Base-by-base conservation (phyloP, 1,140 invertebrate genomes). In the Thaumetopoea pityocampa region DNA sequence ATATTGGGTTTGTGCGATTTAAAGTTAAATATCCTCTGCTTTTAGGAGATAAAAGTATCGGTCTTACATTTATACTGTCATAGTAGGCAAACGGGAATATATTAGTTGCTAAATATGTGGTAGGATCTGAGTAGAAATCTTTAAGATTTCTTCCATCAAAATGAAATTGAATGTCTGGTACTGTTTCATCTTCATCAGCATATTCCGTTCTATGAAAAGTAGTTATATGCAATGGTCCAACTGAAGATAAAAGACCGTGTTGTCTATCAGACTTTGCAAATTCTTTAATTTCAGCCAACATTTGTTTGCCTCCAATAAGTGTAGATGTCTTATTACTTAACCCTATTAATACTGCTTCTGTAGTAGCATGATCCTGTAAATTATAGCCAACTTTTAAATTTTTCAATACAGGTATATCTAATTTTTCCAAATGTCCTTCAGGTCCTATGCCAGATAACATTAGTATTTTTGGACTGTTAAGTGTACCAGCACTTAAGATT, bases 381-480 rank as follows among this genome's bases (percentile, higher is more conserved):
- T 95, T 95, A 16, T 91, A 77, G 0, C 94, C 94, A 30, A 88
- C 91, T 51, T 77, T 86, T 2, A 90, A 68, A 63, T 91, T 83
- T 46, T 88, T 84, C n/a, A 91, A 70, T 0, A 90, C 85, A 30
- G 86, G 74, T 33, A 90, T 90, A 9, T 67, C 56, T 62, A 83
- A 84, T 81, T 68, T 86, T 85, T 64, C 45, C 12, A 87, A 61
- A 38, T 91, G 85, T 15, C 89, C 67, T 33, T 70, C 84, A 20
- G 92, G 91, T 2, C 92, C 92, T 10, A 94, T 81, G 3, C 92
- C 92, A 12, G 91, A 92, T 4, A 92, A 67, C 90, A 92, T 90
- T 1, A 94, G 71, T 8, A 94, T 65, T 70, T 92, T 90, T 1
- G 92, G 91, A 17, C 90, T 89, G 67, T 92, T 92, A 19, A 93